These are phyloP conservation scores for Spongilla lacustris DNA, from an alignment of 37 sponge, comb jelly and placozoan species.

Conservation along the genomic window DNA sequence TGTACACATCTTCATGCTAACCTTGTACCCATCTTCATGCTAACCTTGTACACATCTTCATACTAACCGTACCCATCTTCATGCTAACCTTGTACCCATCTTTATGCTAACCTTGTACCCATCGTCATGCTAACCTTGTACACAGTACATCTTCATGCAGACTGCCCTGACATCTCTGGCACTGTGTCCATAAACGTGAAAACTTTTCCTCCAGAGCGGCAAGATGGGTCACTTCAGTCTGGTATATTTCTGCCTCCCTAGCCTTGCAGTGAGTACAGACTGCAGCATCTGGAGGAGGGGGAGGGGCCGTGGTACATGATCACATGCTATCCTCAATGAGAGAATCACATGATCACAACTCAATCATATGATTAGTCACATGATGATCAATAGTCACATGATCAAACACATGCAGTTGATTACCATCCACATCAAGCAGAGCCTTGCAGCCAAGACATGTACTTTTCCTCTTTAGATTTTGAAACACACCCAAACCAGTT, in stretches of 20 bases:
- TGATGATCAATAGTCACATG: too few species aligned
- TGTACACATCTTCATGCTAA: too few species aligned
- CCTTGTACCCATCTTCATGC: too few species aligned
- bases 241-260: conserved; percentile 79
- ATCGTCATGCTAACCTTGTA: conserved; percentile 83
- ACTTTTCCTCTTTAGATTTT: conserved; percentile 83
- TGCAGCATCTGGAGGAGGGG: conserved; percentile 59
- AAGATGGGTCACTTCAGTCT: conserved; percentile 83
- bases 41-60: too few species aligned
- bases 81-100: too few species aligned
- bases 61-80: too few species aligned
- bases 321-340: not conserved
- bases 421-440: conserved; percentile 71
- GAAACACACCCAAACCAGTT: conserved; percentile 65
- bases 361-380: not conserved
- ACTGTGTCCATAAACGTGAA: conserved; percentile 97
- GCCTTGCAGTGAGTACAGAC: conserved; percentile 84
- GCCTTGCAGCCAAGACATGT: conserved; percentile 94
- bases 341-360: too few species aligned
- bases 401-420: too few species aligned
- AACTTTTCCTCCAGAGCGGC: conserved; percentile 88
- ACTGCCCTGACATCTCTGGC: conserved; percentile 96
- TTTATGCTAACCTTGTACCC: too few species aligned
- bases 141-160: conserved; percentile 98
- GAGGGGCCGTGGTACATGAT: not conserved